Evolutionary conservation across 2,797 vertebrate species (phyloP).

Genomic region (Tenualosa ilisha): DNA sequence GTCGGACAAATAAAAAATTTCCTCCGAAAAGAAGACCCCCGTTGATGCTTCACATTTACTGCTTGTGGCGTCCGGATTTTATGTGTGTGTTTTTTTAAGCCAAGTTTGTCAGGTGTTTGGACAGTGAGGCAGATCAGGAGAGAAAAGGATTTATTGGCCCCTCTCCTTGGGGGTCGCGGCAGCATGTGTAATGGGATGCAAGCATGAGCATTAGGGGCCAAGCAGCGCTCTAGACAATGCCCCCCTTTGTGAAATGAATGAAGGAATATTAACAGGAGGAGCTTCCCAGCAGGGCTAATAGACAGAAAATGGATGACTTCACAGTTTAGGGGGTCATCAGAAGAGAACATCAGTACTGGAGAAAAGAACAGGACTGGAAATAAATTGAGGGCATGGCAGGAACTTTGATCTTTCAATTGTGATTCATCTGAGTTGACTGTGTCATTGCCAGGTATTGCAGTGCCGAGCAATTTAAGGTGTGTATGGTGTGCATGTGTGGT

Average conservation of each 20-base stretch:
- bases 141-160: slow-evolving; percentile 52
- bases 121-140: slow-evolving; percentile 47
- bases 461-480: neutral
- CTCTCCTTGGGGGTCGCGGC: slow-evolving; percentile 62
- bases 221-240: slow-evolving; percentile 53
- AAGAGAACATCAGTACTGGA: slow-evolving; percentile 50
- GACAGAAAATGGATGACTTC: slow-evolving; percentile 64
- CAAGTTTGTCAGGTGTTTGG: slow-evolving; percentile 61
- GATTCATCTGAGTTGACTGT: slow-evolving; percentile 50
- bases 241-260: slow-evolving; percentile 66
- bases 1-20: neutral
- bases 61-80: slow-evolving; percentile 43
- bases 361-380: neutral
- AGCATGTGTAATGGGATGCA: slow-evolving; percentile 74
- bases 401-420: slow-evolving; percentile 50
- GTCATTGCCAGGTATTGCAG: slow-evolving; percentile 35
- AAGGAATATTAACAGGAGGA: slow-evolving; percentile 60
- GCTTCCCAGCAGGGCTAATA: slow-evolving; percentile 57
- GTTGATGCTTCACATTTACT: slow-evolving; percentile 41
- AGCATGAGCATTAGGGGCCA: slow-evolving; percentile 64
- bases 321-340: slow-evolving; percentile 59
- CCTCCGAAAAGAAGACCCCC: neutral
- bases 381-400: slow-evolving; percentile 21
- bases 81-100: slow-evolving; percentile 29
- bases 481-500: slow-evolving; percentile 11